Conservation (phyloP, 2,797 vertebrate species). For the Gallirallus australis region DNA sequence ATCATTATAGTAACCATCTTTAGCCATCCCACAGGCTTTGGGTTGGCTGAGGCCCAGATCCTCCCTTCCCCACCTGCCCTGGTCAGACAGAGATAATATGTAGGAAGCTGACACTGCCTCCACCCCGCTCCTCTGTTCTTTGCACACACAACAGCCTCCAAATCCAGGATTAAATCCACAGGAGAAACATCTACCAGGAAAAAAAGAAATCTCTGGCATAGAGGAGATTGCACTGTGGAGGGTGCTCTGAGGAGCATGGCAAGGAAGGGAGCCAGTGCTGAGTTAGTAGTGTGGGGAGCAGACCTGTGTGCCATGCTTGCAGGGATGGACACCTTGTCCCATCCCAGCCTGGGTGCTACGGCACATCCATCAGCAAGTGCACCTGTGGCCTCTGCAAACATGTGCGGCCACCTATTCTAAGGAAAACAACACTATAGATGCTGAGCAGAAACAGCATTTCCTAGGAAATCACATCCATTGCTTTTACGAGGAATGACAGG, state of each 20-base stretch:
- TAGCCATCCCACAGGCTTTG: slow-evolving; percentile 3
- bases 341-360: background rate
- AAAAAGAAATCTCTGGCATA: background rate
- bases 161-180: background rate
- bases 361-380: background rate
- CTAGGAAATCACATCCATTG: background rate
- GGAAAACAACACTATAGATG: background rate
- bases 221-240: background rate
- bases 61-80: background rate
- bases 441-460: background rate
- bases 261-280: background rate
- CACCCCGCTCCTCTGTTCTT: background rate
- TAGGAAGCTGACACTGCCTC: background rate
- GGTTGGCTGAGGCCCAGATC: background rate
- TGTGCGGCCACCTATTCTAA: background rate
- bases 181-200: background rate
- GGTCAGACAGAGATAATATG: background rate
- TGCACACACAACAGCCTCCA: background rate
- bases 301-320: background rate
- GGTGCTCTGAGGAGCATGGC: background rate
- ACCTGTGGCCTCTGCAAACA: background rate
- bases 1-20: slow-evolving; percentile 19
- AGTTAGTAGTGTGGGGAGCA: background rate
- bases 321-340: background rate
- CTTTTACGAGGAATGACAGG: background rate